Base-by-base conservation (phyloP, 2,797 vertebrate species). In the Echeneis naucrates region DNA sequence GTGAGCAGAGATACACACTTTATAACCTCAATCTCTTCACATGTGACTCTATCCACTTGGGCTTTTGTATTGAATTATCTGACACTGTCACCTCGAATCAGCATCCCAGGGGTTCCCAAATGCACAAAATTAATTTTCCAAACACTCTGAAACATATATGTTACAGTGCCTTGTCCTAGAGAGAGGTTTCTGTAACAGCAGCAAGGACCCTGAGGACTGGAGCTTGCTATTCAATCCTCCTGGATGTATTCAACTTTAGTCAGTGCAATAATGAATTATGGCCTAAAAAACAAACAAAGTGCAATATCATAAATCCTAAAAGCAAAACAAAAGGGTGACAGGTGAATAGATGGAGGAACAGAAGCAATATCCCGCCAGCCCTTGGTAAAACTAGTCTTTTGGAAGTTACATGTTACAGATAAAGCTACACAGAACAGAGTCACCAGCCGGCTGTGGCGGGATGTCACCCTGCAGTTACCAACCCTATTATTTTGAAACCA, bases 401-500 rank as follows among this genome's bases (percentile, higher is more conserved):
- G 73, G 52, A 61, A 75, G 71, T 67, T 24, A 42, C 58, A 65
- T 55, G 47, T 71, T 72, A 70, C 63, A 32, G 27, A 44, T 70
- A 60, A 80, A 77, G 76, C 67, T 21, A 63, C 0, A 14, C 32
- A 10, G 54, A 45, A 44, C 45, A 11, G 57, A 32, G 61, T 52
- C 53, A 80, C 55, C 69, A 55, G 70, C 2, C 27, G 70, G 59
- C 52, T 52, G 54, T 3, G 40, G 58, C 12, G 47, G 27, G 53
- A 52, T 62, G 54, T 75, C 54, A 62, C 73, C 71, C 68, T 51
- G 33, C 54, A 77, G 64, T 72, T 72, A 72, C 59, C 54, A 73
- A 75, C 52, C 51, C 58, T 59, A 81, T 86, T 84, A 84, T 88
- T 87, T 51, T 32, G 70, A 82, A 84, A 58, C 44, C 67, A 78